Conservation (phyloP, 2,888 invertebrate species). For the Eupsilia transversa region DNA sequence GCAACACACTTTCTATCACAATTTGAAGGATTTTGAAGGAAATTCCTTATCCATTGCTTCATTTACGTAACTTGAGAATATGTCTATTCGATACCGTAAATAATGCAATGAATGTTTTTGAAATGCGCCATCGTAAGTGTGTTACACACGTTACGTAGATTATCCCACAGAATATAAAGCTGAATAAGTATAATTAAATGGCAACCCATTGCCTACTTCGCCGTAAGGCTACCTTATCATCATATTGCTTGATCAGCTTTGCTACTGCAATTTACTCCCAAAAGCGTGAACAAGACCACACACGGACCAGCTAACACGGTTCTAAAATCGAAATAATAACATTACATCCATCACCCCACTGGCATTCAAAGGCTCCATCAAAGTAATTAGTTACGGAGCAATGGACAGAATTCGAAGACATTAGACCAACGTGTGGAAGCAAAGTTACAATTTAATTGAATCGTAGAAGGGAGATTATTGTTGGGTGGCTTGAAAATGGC, state of each 20-base stretch:
- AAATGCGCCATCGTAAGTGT: no score
- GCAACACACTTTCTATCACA: no score
- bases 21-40: no score
- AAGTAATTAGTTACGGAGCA: conserved; percentile 51
- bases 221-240: no score
- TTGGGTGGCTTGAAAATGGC: conserved; percentile 11
- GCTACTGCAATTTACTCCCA: neutral
- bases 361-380: conserved; percentile 39
- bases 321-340: conserved; percentile 51
- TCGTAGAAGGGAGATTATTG: conserved; percentile 13
- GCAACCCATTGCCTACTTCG: no score
- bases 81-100: no score
- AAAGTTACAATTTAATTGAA: conserved; percentile 50
- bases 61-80: no score
- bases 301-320: conserved; percentile 25
- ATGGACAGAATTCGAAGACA: conserved; percentile 36
- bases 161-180: no score
- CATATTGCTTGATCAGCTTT: neutral
- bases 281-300: conserved; percentile 32
- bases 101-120: no score
- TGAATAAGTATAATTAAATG: no score
- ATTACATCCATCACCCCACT: conserved; percentile 40
- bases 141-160: no score
- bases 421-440: conserved; percentile 21
- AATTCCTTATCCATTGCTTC: no score